Percentiles rank a stretch among this genome's conserved stretches.
Evolutionary conservation across 2,888 invertebrate genomes (phyloP).

Genomic region (Apantesis nais): DNA sequence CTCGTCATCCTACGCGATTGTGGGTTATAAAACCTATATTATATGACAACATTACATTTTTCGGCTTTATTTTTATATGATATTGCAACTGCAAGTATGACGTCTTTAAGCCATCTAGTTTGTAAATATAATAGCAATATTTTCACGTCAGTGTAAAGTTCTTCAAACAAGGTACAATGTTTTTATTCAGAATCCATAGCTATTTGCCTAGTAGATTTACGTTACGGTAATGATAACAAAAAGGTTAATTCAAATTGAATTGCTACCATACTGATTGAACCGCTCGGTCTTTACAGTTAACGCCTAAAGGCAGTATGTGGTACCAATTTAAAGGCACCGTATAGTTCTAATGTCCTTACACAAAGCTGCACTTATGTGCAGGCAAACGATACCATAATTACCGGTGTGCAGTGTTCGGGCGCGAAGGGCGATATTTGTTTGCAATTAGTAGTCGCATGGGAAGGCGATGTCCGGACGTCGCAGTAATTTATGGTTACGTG

Average conservation of each 20-base stretch:
- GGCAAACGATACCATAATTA: slow-evolving; percentile 64
- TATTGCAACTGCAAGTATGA: background rate
- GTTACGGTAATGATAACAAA: background rate
- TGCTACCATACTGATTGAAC: slow-evolving; percentile 44
- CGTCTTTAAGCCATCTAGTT: background rate
- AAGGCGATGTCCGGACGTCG: slow-evolving; percentile 64
- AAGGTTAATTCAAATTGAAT: slow-evolving; percentile 19
- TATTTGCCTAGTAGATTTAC: too few relatives aligned
- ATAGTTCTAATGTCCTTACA: slow-evolving; percentile 56
- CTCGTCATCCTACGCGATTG: background rate
- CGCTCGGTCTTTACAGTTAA: slow-evolving; percentile 53
- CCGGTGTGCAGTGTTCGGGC: slow-evolving; percentile 58
- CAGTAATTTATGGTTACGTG: slow-evolving; percentile 71
- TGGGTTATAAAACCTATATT: background rate
- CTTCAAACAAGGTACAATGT: background rate
- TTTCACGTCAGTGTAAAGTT: background rate
- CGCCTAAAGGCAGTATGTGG: slow-evolving; percentile 41
- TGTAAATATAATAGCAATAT: background rate
- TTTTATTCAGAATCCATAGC: background rate
- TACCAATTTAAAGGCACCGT: slow-evolving; percentile 41
- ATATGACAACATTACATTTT: background rate
- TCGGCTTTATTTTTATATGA: background rate
- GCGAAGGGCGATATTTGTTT: slow-evolving; percentile 76
- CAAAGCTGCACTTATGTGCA: slow-evolving; percentile 60
- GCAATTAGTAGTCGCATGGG: slow-evolving; percentile 74